phyloP scores from a whole-genome alignment of 2,888 invertebrate genomes.

The Emesis furor region DNA sequence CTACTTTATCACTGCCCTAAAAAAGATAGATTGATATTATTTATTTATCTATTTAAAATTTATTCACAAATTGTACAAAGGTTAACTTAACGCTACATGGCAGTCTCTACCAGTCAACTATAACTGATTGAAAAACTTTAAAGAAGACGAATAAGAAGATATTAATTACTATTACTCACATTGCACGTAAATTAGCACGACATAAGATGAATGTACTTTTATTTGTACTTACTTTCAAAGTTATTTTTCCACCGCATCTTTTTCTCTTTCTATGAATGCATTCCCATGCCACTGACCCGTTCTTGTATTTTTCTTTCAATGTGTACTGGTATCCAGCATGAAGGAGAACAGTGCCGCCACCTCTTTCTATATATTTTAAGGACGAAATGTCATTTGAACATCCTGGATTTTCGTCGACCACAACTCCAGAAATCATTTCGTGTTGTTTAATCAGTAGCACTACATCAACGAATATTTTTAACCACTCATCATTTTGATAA shows the following conservation, averaged over 20 bases:
- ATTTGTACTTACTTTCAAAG: slow-evolving; percentile 46
- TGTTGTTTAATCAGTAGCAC: not conserved
- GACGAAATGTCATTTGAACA: slow-evolving; percentile 36
- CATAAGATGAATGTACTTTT: slow-evolving; percentile 1
- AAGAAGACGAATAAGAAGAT: no score
- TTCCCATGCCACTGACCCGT: slow-evolving; percentile 48
- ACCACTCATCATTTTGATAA: not conserved
- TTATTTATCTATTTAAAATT: no score
- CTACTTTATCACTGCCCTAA: slow-evolving; percentile 47
- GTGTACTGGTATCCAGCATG: slow-evolving; percentile 42
- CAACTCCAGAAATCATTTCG: not conserved
- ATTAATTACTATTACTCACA: slow-evolving; percentile 27
- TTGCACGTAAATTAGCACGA: slow-evolving; percentile 30
- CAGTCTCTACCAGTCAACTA: no score
- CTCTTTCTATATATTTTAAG: slow-evolving; percentile 47
- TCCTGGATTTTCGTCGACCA: slow-evolving; percentile 11
- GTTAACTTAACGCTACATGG: no score
- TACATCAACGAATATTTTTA: not conserved
- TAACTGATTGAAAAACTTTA: no score
- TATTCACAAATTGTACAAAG: no score
- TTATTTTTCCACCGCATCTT: slow-evolving; percentile 51
- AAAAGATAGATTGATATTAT: slow-evolving; percentile 31
- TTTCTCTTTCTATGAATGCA: slow-evolving; percentile 51
- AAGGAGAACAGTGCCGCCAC: slow-evolving; percentile 38
- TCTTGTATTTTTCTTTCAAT: slow-evolving; percentile 51